Conservation (phyloP, 2,888 invertebrate species). For the Cinara cedri region DNA sequence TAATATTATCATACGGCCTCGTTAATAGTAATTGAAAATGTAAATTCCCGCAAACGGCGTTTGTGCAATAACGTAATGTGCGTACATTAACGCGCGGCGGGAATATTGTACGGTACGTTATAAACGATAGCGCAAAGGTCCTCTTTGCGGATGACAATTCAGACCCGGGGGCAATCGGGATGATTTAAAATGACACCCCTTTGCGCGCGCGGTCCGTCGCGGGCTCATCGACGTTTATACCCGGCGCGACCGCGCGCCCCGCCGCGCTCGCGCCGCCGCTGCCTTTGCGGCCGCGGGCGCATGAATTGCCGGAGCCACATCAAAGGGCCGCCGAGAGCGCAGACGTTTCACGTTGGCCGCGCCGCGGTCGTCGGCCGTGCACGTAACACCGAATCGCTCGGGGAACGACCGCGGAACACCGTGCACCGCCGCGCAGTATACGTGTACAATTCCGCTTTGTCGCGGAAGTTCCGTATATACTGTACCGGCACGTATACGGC, state of each 20-base stretch:
- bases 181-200: constrained; percentile 55
- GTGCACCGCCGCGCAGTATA: neutral
- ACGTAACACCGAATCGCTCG: too few relatives aligned
- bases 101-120: constrained; percentile 10
- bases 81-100: neutral
- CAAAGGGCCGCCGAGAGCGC: constrained; percentile 24
- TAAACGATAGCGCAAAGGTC: constrained; percentile 22
- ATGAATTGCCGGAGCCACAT: constrained; percentile 40
- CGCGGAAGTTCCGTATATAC: neutral
- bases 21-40: constrained; percentile 53
- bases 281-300: constrained; percentile 21
- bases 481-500: neutral
- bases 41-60: constrained; percentile 46
- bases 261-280: neutral
- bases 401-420: constrained; percentile 6
- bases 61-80: neutral
- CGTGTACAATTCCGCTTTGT: neutral
- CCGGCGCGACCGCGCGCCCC: constrained; percentile 16
- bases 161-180: constrained; percentile 22
- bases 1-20: constrained; percentile 29
- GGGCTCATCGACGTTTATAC: constrained; percentile 30
- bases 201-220: neutral
- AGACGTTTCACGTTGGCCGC: too few relatives aligned
- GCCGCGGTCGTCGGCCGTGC: too few relatives aligned
- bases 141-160: constrained; percentile 50